A percentile compares a stretch with the other conserved stretches of the same genome.
These are phyloP conservation scores for Manis crassicaudata DNA, from an alignment of 2,797 vertebrate genomes.

Conservation along the genomic window DNA sequence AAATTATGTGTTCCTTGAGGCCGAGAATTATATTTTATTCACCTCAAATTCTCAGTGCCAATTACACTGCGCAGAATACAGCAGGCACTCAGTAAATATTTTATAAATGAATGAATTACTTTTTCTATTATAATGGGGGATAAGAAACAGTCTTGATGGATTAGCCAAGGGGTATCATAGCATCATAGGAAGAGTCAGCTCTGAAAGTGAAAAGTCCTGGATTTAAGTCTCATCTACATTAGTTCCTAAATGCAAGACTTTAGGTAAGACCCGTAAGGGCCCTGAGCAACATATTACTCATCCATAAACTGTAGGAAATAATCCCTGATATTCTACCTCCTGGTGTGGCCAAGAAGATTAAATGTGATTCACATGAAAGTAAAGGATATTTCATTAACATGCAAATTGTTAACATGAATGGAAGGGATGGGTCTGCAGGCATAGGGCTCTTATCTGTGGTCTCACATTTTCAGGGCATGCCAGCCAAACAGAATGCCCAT, in stretches of 20 bases:
- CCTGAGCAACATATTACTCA: background rate
- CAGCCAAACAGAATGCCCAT: background rate
- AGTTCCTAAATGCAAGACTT: background rate
- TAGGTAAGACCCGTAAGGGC: background rate
- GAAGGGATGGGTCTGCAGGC: background rate
- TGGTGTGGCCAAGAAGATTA: background rate
- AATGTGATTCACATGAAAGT: background rate
- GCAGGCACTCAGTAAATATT: background rate
- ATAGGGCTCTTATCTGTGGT: background rate
- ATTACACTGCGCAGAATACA: background rate
- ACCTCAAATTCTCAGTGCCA: background rate
- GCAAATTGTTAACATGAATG: background rate
- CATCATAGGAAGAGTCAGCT: background rate
- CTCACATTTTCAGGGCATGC: background rate
- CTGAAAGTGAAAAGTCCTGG: background rate
- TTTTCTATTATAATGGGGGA: background rate
- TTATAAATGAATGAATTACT: background rate
- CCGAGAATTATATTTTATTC: background rate
- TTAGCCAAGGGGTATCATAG: background rate
- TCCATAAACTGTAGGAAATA: background rate
- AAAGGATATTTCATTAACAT: background rate
- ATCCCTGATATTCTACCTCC: background rate
- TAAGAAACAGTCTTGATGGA: background rate
- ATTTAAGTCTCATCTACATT: background rate
- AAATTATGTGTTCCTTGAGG: background rate